A percentile compares a stretch with the other conserved stretches of the same genome.
These are phyloP conservation scores for Rallus limicola DNA, from an alignment of 2,113 vertebrate genomes.

Conservation along the genomic window DNA sequence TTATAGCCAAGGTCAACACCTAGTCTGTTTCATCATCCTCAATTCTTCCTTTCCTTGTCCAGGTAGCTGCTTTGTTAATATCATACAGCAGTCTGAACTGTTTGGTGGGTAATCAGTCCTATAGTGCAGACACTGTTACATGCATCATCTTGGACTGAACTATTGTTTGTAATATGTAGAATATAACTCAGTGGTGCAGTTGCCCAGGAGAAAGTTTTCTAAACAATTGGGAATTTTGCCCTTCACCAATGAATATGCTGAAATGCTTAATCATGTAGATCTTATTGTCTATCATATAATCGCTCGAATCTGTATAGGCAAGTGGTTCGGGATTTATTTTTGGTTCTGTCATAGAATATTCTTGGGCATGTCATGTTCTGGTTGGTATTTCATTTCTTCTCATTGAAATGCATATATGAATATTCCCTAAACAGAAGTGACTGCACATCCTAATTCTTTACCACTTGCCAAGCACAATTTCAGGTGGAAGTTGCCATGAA, in stretches of 20 bases:
- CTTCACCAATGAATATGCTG: background rate
- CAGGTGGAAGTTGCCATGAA: background rate
- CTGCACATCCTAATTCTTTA: background rate
- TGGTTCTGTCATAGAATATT: background rate
- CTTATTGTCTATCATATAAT: background rate
- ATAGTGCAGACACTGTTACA: background rate
- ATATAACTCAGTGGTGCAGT: background rate
- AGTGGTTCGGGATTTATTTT: background rate
- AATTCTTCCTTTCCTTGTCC: background rate
- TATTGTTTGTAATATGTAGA: background rate
- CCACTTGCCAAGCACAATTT: background rate
- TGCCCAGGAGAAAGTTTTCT: background rate
- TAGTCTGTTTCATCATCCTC: background rate
- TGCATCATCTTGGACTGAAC: background rate
- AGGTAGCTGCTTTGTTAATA: background rate
- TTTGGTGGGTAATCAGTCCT: background rate
- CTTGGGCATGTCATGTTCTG: background rate
- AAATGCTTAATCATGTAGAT: background rate
- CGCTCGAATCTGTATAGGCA: background rate
- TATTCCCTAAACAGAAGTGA: background rate
- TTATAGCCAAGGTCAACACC: background rate
- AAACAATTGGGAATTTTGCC: background rate
- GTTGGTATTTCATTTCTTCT: background rate
- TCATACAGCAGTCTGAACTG: background rate
- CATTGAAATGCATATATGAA: background rate